Evolutionary conservation across 2,113 vertebrate genomes (phyloP).

Genomic region (Rhinogobius similis): DNA sequence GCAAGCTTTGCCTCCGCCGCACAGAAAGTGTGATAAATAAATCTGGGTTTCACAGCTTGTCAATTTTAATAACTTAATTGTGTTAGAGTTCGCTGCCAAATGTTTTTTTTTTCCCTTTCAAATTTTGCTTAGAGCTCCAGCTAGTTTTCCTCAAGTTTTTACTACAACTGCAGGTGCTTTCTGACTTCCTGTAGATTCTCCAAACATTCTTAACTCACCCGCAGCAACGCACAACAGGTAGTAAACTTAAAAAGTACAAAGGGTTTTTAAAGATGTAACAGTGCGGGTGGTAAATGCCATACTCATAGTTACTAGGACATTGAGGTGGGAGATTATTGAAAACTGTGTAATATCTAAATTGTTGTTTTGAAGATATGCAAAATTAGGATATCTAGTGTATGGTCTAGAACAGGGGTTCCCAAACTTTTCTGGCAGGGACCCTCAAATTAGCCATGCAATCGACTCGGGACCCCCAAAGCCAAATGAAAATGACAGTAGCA

Average conservation of each 20-base stretch:
- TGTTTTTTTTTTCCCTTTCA: not conserved
- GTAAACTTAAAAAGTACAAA: not conserved
- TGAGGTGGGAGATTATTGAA: no score
- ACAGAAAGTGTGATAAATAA: not conserved
- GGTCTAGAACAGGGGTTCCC: no score
- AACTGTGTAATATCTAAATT: no score
- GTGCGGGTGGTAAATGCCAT: no score
- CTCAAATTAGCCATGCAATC: no score
- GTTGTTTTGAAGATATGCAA: no score
- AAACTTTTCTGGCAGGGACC: no score
- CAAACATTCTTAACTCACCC: not conserved
- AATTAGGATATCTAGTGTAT: no score
- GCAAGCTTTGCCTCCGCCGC: not conserved
- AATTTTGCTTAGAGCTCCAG: not conserved
- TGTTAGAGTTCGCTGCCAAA: not conserved
- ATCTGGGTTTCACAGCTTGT: not conserved
- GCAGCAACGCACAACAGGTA: not conserved
- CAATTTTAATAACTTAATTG: slow-evolving; percentile 2
- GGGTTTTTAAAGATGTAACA: not conserved
- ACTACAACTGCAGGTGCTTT: not conserved
- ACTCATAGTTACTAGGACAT: no score
- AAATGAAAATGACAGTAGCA: no score
- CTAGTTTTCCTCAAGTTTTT: not conserved
- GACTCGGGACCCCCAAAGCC: no score
- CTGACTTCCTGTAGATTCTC: not conserved